These are phyloP conservation scores for Cheilosia vulpina DNA, from an alignment of 2,888 invertebrate species.

Conservation along the genomic window DNA sequence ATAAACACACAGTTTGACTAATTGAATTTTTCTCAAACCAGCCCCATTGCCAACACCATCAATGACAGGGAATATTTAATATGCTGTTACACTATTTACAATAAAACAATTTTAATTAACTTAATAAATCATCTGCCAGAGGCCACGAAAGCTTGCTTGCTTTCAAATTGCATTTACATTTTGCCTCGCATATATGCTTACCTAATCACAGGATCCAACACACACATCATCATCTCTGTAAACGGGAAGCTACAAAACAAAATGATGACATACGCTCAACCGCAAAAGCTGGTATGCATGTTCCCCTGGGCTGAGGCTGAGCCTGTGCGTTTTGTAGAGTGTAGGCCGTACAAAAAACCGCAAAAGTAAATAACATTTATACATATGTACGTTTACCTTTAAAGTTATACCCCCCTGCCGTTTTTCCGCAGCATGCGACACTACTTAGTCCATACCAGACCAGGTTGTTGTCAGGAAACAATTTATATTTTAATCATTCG, in stretches of 20 bases:
- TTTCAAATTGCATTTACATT: constrained; percentile 64
- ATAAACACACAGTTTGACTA: constrained; percentile 41
- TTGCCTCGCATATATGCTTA: constrained; percentile 25
- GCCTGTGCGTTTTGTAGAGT: not conserved
- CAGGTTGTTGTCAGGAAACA: constrained; percentile 50
- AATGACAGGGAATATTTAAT: constrained; percentile 49
- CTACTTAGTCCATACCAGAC: not conserved
- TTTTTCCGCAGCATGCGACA: not conserved
- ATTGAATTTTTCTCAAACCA: constrained; percentile 44
- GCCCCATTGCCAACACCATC: not conserved
- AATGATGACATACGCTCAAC: constrained; percentile 44
- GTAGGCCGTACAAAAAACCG: constrained; percentile 1
- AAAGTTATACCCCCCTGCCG: constrained; percentile 51
- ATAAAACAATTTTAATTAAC: constrained; percentile 71
- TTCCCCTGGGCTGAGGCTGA: not conserved
- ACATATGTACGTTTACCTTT: constrained; percentile 47
- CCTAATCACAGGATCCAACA: constrained; percentile 43
- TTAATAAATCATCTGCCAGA: constrained; percentile 69
- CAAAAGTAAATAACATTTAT: constrained; percentile 40
- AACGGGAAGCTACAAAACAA: constrained; percentile 41
- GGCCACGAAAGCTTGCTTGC: constrained; percentile 27
- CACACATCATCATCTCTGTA: constrained; percentile 52
- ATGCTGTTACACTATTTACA: constrained; percentile 50
- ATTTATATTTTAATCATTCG: constrained; percentile 74
- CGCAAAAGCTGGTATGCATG: not conserved